Conservation (phyloP, 2,888 invertebrate species). For the Allolobophora icterica region DNA sequence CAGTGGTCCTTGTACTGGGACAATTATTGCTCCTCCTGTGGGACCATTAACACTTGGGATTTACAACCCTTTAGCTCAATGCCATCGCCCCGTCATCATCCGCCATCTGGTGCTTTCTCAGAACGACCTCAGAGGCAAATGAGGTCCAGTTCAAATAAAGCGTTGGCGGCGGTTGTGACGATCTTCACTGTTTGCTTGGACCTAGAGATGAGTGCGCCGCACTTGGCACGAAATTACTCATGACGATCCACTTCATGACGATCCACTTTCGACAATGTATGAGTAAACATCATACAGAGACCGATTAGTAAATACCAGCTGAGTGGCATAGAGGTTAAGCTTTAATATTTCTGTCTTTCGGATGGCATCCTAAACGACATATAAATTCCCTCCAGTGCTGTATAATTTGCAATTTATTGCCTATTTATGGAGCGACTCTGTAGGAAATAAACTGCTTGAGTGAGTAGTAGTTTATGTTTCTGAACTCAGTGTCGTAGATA, state of each 20-base stretch:
- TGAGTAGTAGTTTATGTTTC: too few relatives aligned
- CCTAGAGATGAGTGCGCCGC: background rate
- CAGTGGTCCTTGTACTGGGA: background rate
- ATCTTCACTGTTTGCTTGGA: background rate
- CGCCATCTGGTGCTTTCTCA: background rate
- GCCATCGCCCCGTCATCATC: background rate
- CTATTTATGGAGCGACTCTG: too few relatives aligned
- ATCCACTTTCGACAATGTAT: background rate
- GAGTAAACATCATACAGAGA: background rate
- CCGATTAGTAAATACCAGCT: background rate
- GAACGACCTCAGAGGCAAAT: background rate
- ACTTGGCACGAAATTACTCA: background rate
- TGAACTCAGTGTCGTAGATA: too few relatives aligned
- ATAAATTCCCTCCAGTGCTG: too few relatives aligned
- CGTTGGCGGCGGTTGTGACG: background rate
- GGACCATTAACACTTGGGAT: background rate
- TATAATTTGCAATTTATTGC: too few relatives aligned
- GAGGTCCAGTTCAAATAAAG: background rate
- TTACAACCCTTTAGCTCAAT: background rate
- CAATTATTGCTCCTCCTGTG: background rate
- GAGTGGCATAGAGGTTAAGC: background rate
- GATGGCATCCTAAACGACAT: too few relatives aligned
- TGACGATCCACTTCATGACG: background rate
- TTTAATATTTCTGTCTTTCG: too few relatives aligned
- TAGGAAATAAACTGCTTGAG: too few relatives aligned